A percentile compares a stretch with the other conserved stretches of the same genome.
Evolutionary conservation across 2,797 vertebrate species (phyloP).

Genomic region (Okamejei kenojei): DNA sequence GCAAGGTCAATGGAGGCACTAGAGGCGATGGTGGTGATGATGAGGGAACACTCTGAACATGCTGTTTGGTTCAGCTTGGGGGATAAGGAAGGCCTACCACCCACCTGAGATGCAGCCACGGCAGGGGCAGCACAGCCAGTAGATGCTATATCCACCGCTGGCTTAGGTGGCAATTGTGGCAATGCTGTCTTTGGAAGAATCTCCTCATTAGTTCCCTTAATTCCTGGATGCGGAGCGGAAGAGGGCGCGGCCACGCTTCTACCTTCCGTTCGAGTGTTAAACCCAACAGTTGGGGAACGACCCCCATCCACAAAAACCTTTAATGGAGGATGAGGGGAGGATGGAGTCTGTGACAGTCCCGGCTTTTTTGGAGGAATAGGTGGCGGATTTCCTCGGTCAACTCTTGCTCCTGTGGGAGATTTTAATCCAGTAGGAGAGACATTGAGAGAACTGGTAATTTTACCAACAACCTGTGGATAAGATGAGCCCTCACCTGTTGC

Average conservation of each 20-base stretch:
- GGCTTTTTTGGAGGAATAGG: constrained; percentile 98
- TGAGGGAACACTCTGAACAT: constrained; percentile 86
- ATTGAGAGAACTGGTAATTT: constrained; percentile 47
- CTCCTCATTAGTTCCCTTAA: constrained; percentile 69
- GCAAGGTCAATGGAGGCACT: constrained; percentile 81
- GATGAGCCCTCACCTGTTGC: constrained; percentile 61
- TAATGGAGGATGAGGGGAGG: constrained; percentile 83
- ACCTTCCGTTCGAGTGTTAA: constrained; percentile 61
- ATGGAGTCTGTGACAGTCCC: constrained; percentile 91
- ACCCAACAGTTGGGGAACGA: constrained; percentile 69
- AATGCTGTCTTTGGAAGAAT: constrained; percentile 68
- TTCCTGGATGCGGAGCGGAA: constrained; percentile 64
- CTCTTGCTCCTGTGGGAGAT: constrained; percentile 76
- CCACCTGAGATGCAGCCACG: constrained; percentile 98
- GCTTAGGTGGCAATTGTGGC: constrained; percentile 96
- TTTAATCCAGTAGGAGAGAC: constrained; percentile 72
- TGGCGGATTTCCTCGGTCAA: constrained; percentile 93
- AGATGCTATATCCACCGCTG: constrained; percentile 84
- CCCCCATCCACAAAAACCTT: constrained; percentile 76
- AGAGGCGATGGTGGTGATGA: constrained; percentile 77
- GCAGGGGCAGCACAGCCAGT: constrained; percentile 78
- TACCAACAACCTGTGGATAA: constrained; percentile 68
- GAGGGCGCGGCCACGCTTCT: constrained; percentile 64
- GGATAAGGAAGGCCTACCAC: constrained; percentile 73
- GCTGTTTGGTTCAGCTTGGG: constrained; percentile 74